Conservation (phyloP, 92 coral and sea anemone genomes). For the Scolanthus callimorphus region DNA sequence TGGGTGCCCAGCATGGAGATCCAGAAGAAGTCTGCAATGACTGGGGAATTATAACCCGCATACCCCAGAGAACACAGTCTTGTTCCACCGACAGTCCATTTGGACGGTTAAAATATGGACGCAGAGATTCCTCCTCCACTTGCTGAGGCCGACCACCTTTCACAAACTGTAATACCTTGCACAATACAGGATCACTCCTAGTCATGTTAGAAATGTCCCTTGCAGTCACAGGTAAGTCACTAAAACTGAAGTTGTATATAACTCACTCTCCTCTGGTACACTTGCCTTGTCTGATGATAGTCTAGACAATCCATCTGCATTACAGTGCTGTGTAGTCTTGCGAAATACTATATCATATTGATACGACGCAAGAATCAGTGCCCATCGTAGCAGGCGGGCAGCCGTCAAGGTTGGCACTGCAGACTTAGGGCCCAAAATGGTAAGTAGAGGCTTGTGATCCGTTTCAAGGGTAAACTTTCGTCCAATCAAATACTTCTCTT, state of each 20-base stretch:
- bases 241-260: slow-evolving; percentile 31
- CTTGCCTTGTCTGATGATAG: slow-evolving; percentile 27
- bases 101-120: slow-evolving; percentile 38
- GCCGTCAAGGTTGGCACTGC: slow-evolving; percentile 58
- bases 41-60: slow-evolving; percentile 52
- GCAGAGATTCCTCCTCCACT: slow-evolving; percentile 37
- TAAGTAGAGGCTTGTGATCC: slow-evolving; percentile 44
- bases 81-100: slow-evolving; percentile 52
- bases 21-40: slow-evolving; percentile 24
- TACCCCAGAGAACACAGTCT: slow-evolving; percentile 74
- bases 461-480: too few relatives aligned
- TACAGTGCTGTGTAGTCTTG: slow-evolving; percentile 33
- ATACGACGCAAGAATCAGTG: slow-evolving; percentile 31
- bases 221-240: slow-evolving; percentile 45
- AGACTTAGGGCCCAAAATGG: slow-evolving; percentile 38
- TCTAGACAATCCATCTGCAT: slow-evolving; percentile 42
- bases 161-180: slow-evolving; percentile 37
- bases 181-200: slow-evolving; percentile 49
- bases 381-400: slow-evolving; percentile 45
- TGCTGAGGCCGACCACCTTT: slow-evolving; percentile 49
- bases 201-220: slow-evolving; percentile 37
- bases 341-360: slow-evolving; percentile 46
- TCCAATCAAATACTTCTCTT: too few relatives aligned
- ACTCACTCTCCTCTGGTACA: slow-evolving; percentile 35
- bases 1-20: slow-evolving; percentile 62